Percentiles rank a stretch among this genome's conserved stretches.
phyloP scores from a whole-genome alignment of 1,140 invertebrate genomes.

The Polypedilum pembai region DNA sequence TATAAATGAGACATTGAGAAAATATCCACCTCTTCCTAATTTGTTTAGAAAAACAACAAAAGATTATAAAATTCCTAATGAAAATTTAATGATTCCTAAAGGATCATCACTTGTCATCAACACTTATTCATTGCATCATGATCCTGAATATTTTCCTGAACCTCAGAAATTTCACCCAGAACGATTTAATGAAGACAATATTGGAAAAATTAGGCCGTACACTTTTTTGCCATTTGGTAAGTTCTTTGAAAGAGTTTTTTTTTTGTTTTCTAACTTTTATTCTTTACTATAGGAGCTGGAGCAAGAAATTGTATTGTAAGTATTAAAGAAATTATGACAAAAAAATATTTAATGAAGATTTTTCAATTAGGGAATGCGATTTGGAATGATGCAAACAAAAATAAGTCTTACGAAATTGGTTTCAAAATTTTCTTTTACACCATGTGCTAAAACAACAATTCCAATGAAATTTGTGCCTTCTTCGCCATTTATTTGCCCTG shows the following conservation, averaged over 20 bases:
- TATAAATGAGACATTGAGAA: conserved; percentile 40
- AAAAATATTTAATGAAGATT: no score
- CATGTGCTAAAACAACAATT: neutral
- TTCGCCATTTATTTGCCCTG: neutral
- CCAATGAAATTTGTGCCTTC: conserved; percentile 24
- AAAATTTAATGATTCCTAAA: conserved; percentile 39
- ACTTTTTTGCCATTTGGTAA: conserved; percentile 43
- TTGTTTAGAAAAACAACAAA: conserved; percentile 41
- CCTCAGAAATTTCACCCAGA: conserved; percentile 32
- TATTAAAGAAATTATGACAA: no score
- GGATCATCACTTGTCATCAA: conserved; percentile 39
- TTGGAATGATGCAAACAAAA: conserved; percentile 43
- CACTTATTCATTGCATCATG: conserved; percentile 47
- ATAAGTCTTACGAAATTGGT: conserved; percentile 35
- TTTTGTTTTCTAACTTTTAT: no score
- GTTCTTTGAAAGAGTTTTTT: neutral
- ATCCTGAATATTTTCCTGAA: conserved; percentile 43
- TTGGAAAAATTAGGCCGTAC: conserved; percentile 34
- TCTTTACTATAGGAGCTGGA: conserved; percentile 34
- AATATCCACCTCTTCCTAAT: conserved; percentile 43
- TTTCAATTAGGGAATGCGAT: conserved; percentile 44
- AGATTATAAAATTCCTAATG: conserved; percentile 41
- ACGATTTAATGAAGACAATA: conserved; percentile 43
- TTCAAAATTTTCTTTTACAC: conserved; percentile 31
- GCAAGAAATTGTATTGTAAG: conserved; percentile 42